Conservation (phyloP, 2,797 vertebrate species). For the Sebastolobus altivelis region DNA sequence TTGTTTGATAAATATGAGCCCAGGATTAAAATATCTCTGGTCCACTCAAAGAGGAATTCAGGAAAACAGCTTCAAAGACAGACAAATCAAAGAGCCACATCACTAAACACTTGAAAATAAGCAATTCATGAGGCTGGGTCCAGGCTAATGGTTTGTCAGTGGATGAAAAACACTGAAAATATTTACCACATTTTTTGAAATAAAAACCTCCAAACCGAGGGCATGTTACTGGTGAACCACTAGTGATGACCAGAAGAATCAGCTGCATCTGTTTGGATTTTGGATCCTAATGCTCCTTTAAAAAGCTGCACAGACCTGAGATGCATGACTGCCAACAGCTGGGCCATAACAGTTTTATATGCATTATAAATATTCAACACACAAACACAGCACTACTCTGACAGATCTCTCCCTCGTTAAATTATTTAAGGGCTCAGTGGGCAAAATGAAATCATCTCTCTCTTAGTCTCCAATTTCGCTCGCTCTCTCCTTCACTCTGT, state of each 20-base stretch:
- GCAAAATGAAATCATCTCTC: conserved; percentile 72
- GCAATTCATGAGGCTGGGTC: conserved; percentile 27
- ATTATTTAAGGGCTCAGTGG: conserved; percentile 76
- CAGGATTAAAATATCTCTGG: conserved; percentile 60
- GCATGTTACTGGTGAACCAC: neutral
- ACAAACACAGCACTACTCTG: conserved; percentile 73
- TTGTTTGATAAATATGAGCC: conserved; percentile 57
- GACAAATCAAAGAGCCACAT: conserved; percentile 50
- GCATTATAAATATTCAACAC: conserved; percentile 78
- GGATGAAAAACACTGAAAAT: conserved; percentile 35
- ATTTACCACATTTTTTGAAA: neutral
- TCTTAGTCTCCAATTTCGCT: conserved; percentile 42
- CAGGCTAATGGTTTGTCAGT: conserved; percentile 21
- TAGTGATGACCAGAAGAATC: neutral
- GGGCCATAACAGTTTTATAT: conserved; percentile 76
- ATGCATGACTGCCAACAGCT: conserved; percentile 69
- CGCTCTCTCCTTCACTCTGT: conserved; percentile 24
- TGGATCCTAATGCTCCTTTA: conserved; percentile 22
- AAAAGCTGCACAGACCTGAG: conserved; percentile 43
- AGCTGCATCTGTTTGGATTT: conserved; percentile 37
- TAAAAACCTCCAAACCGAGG: conserved; percentile 9
- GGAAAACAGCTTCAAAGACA: conserved; percentile 64
- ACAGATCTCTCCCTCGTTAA: conserved; percentile 73
- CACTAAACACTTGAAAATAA: conserved; percentile 46
- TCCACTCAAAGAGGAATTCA: conserved; percentile 40